Evolutionary conservation across 2,888 invertebrate genomes (phyloP).

Genomic region (Sepioteuthis lessoniana): DNA sequence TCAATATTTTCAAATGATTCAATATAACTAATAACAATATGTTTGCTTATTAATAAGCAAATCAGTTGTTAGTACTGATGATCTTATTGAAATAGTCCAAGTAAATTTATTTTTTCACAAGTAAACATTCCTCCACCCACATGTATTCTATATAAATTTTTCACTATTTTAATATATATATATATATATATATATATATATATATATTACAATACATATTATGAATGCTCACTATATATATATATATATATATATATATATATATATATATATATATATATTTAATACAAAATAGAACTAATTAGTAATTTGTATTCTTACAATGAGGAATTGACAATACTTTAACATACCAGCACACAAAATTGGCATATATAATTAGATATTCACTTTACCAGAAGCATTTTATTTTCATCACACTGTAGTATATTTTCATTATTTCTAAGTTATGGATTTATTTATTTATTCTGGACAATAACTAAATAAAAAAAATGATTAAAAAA

Average conservation of each 20-base stretch:
- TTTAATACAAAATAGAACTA: background rate
- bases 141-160: no score
- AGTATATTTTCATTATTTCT: background rate
- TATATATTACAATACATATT: background rate
- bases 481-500: background rate
- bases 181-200: no score
- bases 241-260: no score
- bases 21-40: background rate
- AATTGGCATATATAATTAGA: background rate
- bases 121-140: background rate
- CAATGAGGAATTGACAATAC: background rate
- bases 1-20: background rate
- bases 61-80: no score
- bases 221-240: no score
- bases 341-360: background rate
- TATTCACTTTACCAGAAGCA: background rate
- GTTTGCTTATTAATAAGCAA: background rate
- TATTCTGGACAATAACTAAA: conserved; percentile 6
- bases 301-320: background rate
- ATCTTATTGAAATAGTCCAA: background rate
- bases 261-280: no score
- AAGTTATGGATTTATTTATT: background rate
- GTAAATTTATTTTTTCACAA: background rate
- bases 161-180: no score
- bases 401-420: background rate